Evolutionary conservation across 2,797 vertebrate genomes (phyloP).

Genomic region (Nasua narica): DNA sequence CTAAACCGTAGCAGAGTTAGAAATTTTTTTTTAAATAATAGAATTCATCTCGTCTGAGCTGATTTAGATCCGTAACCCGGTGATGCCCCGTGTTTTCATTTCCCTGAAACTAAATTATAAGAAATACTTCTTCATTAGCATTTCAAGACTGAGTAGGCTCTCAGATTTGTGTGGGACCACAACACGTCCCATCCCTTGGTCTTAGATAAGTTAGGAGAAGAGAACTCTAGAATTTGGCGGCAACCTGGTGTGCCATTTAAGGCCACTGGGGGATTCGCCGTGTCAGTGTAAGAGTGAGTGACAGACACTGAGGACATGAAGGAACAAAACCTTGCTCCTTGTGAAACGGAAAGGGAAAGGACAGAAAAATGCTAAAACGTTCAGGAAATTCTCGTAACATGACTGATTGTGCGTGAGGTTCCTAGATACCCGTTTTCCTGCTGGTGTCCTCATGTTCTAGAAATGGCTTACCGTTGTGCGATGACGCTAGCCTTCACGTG

Average conservation of each 20-base stretch:
- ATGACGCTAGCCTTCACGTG: neutral
- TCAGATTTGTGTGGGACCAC: neutral
- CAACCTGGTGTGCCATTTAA: neutral
- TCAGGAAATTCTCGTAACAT: neutral
- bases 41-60: neutral
- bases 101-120: neutral
- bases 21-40: neutral
- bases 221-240: neutral
- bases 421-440: neutral
- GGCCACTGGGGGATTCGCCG: neutral
- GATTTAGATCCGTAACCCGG: neutral
- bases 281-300: slow-evolving; percentile 6
- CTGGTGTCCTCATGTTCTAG: too few relatives aligned
- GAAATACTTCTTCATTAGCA: neutral
- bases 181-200: neutral
- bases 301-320: neutral
- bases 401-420: neutral
- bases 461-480: neutral
- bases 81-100: neutral
- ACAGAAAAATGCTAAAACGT: neutral
- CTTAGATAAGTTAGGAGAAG: neutral
- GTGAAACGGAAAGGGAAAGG: neutral
- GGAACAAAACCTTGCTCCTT: neutral
- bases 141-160: neutral
- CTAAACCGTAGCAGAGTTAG: neutral